phyloP scores from a whole-genome alignment of 2,797 vertebrate genomes.

The Aselliscus stoliczkanus region DNA sequence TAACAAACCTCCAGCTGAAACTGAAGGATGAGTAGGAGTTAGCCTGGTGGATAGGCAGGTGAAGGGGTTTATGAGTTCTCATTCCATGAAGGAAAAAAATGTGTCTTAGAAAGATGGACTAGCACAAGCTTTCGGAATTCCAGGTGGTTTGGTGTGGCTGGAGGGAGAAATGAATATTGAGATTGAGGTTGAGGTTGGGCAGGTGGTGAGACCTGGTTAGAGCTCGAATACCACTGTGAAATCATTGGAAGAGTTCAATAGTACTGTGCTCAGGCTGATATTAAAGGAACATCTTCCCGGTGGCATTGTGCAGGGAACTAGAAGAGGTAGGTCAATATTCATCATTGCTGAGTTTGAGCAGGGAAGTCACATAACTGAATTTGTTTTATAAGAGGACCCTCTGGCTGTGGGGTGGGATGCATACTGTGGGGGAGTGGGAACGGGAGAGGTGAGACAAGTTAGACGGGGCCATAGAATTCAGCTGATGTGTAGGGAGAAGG shows the following conservation, averaged over 20 bases:
- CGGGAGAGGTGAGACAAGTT: not conserved
- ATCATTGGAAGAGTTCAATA: not conserved
- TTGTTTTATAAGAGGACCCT: not conserved
- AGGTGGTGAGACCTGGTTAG: not conserved
- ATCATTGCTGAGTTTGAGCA: not conserved
- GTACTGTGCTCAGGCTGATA: not conserved
- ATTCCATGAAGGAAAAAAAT: not conserved
- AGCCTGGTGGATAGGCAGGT: not conserved
- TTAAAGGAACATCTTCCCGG: not conserved
- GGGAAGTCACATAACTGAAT: not conserved
- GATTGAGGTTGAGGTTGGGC: not conserved
- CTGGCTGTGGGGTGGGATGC: not conserved
- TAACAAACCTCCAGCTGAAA: not conserved
- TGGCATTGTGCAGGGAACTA: not conserved
- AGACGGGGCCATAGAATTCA: not conserved
- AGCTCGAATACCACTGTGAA: not conserved
- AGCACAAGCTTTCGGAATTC: not conserved
- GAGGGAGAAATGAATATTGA: not conserved
- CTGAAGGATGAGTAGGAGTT: not conserved
- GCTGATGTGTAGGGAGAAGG: not conserved
- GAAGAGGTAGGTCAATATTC: not conserved
- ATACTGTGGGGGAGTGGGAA: rapidly evolving
- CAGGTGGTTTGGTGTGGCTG: not conserved
- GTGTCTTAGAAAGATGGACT: not conserved
- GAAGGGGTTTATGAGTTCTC: not conserved